These are phyloP conservation scores for Cyprinodon brontotheroides DNA, from an alignment of 2,113 vertebrate species.

Conservation along the genomic window DNA sequence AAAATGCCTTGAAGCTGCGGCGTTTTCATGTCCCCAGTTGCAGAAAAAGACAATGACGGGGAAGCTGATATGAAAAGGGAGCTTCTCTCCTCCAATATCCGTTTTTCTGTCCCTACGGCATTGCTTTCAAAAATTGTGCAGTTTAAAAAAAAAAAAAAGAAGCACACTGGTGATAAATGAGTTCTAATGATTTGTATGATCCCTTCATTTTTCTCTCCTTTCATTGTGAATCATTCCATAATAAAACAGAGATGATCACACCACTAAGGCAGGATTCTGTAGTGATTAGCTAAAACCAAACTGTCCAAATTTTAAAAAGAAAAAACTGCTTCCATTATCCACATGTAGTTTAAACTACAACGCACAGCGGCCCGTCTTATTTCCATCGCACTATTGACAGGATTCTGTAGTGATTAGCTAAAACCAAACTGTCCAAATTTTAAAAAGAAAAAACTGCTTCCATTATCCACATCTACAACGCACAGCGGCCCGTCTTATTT, in stretches of 20 bases:
- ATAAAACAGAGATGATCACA: constrained; percentile 42
- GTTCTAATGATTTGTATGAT: constrained; percentile 45
- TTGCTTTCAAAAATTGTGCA: constrained; percentile 46
- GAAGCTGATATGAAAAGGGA: constrained; percentile 24
- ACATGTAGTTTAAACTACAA: constrained; percentile 44
- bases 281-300: constrained; percentile 32
- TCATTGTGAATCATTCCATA: constrained; percentile 47
- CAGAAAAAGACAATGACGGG: constrained; percentile 10
- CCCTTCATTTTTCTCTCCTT: constrained; percentile 36
- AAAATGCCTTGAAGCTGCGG: constrained; percentile 43
- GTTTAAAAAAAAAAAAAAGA: constrained; percentile 17
- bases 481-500: too few species aligned
- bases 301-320: constrained; percentile 1
- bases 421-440: too few species aligned
- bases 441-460: too few species aligned
- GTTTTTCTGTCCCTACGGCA: constrained; percentile 28
- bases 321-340: constrained; percentile 15
- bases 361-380: neutral
- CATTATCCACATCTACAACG: too few species aligned
- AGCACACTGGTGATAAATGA: constrained; percentile 44
- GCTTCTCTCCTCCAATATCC: constrained; percentile 28
- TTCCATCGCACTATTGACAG: constrained; percentile 12
- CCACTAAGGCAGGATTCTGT: constrained; percentile 3
- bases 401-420: too few species aligned
- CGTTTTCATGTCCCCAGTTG: constrained; percentile 38